Evolutionary conservation across 2,888 invertebrate species (phyloP).

Genomic region (Caenorhabditis virilis): DNA sequence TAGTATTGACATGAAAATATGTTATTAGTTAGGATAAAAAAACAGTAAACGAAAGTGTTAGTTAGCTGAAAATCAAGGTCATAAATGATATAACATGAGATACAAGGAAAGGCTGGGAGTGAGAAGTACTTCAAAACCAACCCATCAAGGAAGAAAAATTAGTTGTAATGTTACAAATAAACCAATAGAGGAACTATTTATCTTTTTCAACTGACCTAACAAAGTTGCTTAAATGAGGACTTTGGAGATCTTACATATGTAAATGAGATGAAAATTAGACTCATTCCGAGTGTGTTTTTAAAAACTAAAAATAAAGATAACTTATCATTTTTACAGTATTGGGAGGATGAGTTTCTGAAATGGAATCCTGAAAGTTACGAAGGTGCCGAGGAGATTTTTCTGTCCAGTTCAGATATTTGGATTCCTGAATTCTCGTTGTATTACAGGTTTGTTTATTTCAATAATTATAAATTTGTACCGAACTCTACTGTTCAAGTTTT

Average conservation of each 20-base stretch:
- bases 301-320: no score
- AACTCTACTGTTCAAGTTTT: no score
- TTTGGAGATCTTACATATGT: no score
- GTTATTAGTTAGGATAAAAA: no score
- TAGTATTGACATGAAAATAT: no score
- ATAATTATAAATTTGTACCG: no score
- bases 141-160: not conserved
- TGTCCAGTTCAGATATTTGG: conserved; percentile 65
- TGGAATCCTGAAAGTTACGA: conserved; percentile 67
- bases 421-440: conserved; percentile 66
- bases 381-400: conserved; percentile 65
- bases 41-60: not conserved
- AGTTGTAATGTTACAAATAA: conserved; percentile 3
- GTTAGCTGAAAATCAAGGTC: not conserved
- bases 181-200: conserved; percentile 1
- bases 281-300: no score
- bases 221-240: no score
- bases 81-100: not conserved
- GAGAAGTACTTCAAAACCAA: conserved; percentile 1
- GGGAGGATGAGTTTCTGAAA: conserved; percentile 66
- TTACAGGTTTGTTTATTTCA: conserved; percentile 57
- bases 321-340: conserved; percentile 67
- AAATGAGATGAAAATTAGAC: no score
- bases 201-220: not conserved
- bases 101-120: no score